Percentiles rank a stretch among this genome's conserved stretches.
These are phyloP conservation scores for Xenopus tropicalis DNA, from an alignment of 2,113 vertebrate species.

Conservation along the genomic window UCB_Xtro_10.0 CM004451.2:18103001-18103500, in stretches of 20 bases:
- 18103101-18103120: background rate
- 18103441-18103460: too few species aligned
- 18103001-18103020: too few species aligned
- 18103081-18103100: background rate
- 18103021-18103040: background rate
- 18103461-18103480: background rate
- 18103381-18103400: too few species aligned
- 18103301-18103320: background rate
- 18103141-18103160: background rate
- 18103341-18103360: too few species aligned
- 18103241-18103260: background rate
- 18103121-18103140: background rate
- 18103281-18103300: background rate
- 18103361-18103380: too few species aligned
- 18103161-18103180: background rate
- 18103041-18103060: background rate
- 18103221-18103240: background rate
- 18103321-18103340: background rate
- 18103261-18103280: conserved; percentile 1
- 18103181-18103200: background rate
- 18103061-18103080: background rate
- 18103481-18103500: background rate
- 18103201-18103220: background rate
- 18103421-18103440: too few species aligned
- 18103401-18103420: too few species aligned